Base-by-base conservation (phyloP, 2,113 vertebrate genomes). In the Ciconia stormi region DNA sequence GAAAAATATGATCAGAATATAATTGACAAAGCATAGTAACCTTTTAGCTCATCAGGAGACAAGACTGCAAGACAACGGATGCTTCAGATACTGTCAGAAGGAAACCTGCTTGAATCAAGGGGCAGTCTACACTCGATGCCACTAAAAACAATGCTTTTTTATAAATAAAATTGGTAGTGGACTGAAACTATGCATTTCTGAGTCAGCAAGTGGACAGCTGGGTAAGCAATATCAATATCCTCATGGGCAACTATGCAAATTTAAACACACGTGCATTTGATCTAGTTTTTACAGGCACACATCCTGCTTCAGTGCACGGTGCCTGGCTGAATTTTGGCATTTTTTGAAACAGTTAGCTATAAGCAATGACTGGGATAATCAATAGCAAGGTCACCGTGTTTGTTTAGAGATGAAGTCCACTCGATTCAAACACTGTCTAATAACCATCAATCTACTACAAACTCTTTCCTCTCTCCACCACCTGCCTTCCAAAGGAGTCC, bases 11-110 rank as follows among this genome's bases (percentile, higher is more conserved):
- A 52, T 40, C 13, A 52, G 40, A 71, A 22, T 4, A 16, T 11
- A 40, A 42, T 0, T 52, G 40, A 10, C 4, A 26, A 16, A 83
- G 52, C 8, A 2, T 20, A 22, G 20, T 12, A 49, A 66, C 12
- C 53, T 23, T 10, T 11, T 26, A 56, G 21, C 4, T 65, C 77
- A 16, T 7, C 27, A 53, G 38, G 26, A 73, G 49, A 81, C 17
- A 34, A 55, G 19, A 59, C 6, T 32, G 38, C 30, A 7, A 38
- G 30, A 20, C 3, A 13, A 40, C 0, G 0, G n/a, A 23, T 13
- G 42, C 53, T 78, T 61, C 59, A 3, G 2, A 59, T 2, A 7
- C 11, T 9, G 11, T 22, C 0, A 6, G 36, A 55, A 59, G 34
- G 29, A 46, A 88, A 70, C 10, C 46, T 22, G 29, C 26, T 27